Percentiles rank a stretch among this genome's conserved stretches.
Evolutionary conservation across 2,113 vertebrate genomes (phyloP).

Genomic region (Ranitomeya variabilis): DNA sequence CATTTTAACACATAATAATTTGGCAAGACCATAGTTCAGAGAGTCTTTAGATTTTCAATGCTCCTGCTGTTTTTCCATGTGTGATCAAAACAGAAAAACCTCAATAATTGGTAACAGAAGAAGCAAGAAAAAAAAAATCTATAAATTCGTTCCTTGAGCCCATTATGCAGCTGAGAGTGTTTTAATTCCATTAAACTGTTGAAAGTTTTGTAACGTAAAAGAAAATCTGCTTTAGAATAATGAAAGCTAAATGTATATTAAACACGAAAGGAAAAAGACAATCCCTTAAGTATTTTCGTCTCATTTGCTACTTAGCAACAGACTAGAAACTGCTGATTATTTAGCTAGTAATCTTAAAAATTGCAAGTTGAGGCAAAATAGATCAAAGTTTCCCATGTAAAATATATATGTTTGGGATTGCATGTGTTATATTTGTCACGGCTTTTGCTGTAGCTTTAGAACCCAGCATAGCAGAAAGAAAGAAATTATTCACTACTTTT

Average conservation of each 20-base stretch:
- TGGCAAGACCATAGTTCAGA: constrained; percentile 16
- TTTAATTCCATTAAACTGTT: constrained; percentile 2
- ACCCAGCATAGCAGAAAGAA: no score
- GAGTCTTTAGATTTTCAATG: not conserved
- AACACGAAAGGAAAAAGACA: not conserved
- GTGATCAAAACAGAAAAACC: constrained; percentile 13
- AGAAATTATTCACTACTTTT: no score
- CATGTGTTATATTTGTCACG: no score
- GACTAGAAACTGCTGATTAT: not conserved
- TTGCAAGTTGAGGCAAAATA: not conserved
- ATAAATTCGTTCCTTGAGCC: constrained; percentile 13
- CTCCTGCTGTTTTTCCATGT: constrained; percentile 39
- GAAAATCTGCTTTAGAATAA: not conserved
- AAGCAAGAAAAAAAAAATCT: not conserved
- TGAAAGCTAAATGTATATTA: not conserved
- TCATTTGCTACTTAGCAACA: not conserved
- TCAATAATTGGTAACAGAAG: constrained; percentile 34
- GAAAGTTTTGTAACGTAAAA: not conserved
- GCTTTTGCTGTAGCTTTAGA: no score
- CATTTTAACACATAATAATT: constrained; percentile 40
- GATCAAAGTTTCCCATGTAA: not conserved
- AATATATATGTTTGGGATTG: no score
- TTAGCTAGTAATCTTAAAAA: not conserved
- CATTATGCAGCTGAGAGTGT: not conserved
- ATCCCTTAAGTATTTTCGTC: not conserved